phyloP scores from a whole-genome alignment of 2,888 invertebrate genomes.

The Sarcophaga caerulescens region DNA sequence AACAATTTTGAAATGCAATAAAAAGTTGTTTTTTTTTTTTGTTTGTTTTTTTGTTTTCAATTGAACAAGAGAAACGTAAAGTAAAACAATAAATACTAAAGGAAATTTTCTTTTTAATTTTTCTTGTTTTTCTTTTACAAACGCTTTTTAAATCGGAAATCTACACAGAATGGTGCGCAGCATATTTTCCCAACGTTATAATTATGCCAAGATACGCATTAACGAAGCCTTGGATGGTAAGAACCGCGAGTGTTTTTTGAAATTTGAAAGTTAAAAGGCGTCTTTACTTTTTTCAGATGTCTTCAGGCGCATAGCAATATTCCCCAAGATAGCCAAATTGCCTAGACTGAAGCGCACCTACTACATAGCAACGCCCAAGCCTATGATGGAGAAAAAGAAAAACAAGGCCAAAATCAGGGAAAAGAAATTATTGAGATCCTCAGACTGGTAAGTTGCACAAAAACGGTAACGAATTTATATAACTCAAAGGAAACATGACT shows the following conservation, averaged over 20 bases:
- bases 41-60: neutral
- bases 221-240: conserved; percentile 75
- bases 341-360: conserved; percentile 70
- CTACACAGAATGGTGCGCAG: conserved; percentile 72
- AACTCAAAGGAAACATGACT: neutral
- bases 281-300: conserved; percentile 66
- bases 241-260: conserved; percentile 11
- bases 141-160: neutral
- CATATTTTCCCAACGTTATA: conserved; percentile 75
- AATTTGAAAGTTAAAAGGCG: neutral
- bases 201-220: conserved; percentile 71
- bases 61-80: conserved; percentile 38
- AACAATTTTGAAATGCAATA: conserved; percentile 43
- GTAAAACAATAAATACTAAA: conserved; percentile 22
- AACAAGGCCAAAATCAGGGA: conserved; percentile 68
- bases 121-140: neutral
- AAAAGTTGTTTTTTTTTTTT: conserved; percentile 21
- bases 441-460: conserved; percentile 72
- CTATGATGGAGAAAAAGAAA: conserved; percentile 65
- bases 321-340: conserved; percentile 73
- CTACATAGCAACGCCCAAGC: conserved; percentile 67
- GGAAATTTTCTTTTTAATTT: conserved; percentile 26
- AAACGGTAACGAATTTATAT: neutral
- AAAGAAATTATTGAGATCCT: conserved; percentile 72
- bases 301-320: conserved; percentile 71